Conservation (phyloP, 2,888 invertebrate genomes). For the Mermis nigrescens region DNA sequence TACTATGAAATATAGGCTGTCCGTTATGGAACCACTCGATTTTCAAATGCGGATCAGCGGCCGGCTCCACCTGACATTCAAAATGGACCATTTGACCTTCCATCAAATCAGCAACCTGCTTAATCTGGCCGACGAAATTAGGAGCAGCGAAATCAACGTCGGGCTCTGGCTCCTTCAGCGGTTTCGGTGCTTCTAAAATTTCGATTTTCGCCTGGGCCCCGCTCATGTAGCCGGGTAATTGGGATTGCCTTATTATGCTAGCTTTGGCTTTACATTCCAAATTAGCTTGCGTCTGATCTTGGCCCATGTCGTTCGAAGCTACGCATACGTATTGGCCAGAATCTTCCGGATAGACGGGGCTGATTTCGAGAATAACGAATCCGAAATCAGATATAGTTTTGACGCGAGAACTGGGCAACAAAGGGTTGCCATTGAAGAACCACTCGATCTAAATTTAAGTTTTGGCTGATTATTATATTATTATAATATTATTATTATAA, state of each 20-base stretch:
- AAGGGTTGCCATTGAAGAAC: slow-evolving; percentile 76
- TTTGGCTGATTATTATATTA: too few relatives aligned
- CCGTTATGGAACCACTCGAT: slow-evolving; percentile 49
- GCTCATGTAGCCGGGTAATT: slow-evolving; percentile 74
- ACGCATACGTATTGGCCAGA: slow-evolving; percentile 32
- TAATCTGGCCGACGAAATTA: slow-evolving; percentile 67
- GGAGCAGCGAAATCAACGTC: slow-evolving; percentile 53
- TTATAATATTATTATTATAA: too few relatives aligned
- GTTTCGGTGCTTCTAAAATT: slow-evolving; percentile 52
- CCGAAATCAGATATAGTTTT: slow-evolving; percentile 94
- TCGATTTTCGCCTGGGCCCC: slow-evolving; percentile 56
- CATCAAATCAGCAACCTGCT: slow-evolving; percentile 58
- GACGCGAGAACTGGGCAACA: slow-evolving; percentile 73
- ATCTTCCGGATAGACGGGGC: slow-evolving; percentile 78
- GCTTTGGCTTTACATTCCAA: slow-evolving; percentile 63
- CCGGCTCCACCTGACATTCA: slow-evolving; percentile 75
- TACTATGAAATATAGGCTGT: slow-evolving; percentile 50
- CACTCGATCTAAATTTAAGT: slow-evolving; percentile 48
- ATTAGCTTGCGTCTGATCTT: slow-evolving; percentile 68
- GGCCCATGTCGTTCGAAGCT: slow-evolving; percentile 31
- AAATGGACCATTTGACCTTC: slow-evolving; percentile 93
- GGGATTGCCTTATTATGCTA: slow-evolving; percentile 66
- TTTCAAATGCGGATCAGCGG: slow-evolving; percentile 68
- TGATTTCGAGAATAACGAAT: slow-evolving; percentile 83
- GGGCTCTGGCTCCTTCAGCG: slow-evolving; percentile 32